Base-by-base conservation (phyloP, 2,888 invertebrate genomes). In the Lysandra coridon region DNA sequence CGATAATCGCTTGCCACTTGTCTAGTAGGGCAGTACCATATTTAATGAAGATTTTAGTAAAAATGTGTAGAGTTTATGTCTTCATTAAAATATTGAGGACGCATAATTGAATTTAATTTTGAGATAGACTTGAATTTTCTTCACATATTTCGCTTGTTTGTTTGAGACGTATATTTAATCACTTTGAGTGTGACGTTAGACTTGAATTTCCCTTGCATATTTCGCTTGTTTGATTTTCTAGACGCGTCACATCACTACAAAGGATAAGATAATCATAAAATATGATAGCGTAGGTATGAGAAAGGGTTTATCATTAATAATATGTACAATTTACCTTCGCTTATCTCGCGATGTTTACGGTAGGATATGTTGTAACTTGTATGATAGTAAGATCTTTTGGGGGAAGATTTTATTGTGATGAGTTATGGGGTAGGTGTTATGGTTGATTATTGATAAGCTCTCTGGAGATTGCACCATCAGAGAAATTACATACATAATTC, bases 311-410 rank as follows among this genome's bases (percentile, higher is more conserved):
- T 76, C 33, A 57, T 76, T 76, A 76, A 76, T 53, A 7, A 76
- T 53, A 7, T 76, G 76, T 76, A 76, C 75, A 49, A 75, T 75
- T 23, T 30, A 49, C 75, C 44, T 49, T 44, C 75, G 23, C 75
- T 81, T 85, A 49, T 79, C 74, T 73, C 49, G 44, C 75, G 30
- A 23, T 79, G 69, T 75, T 79, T 74, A 80, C 80, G 78, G 82
- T 80, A 78, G 82, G 81, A 80, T 82, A 12, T n/a, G 12, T 33
- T 33, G 17, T 57, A 57, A 57, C 57, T 57, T 57, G 69, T 69
- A 69, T 33, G 37, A 37, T 37, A 12, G 33, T 69, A 69, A 30
- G 69, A 33, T 69, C 69, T 69, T 69, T 69, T 69, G 37, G 69
- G 64, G 69, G 69, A 37, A 37, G 37, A 69, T 69, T 69, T 33